These are phyloP conservation scores for Sesamia inferens DNA, from an alignment of 2,888 invertebrate genomes.

Conservation along the genomic window DNA sequence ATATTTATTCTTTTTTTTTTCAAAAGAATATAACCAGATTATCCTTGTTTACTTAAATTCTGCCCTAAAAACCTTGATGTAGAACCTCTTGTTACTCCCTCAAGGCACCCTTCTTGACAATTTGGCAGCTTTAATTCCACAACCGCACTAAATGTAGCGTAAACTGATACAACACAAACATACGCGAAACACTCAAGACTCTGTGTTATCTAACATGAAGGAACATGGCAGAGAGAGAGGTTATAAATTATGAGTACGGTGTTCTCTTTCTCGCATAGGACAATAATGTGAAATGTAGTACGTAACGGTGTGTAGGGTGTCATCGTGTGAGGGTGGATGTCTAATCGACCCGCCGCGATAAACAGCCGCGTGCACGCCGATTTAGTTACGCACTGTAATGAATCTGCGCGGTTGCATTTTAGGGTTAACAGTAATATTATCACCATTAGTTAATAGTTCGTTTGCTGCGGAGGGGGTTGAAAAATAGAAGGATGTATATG, in stretches of 20 bases:
- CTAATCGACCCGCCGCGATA: conserved; percentile 80
- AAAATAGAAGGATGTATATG: conserved; percentile 19
- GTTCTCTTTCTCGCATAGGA: conserved; percentile 69
- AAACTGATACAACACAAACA: conserved; percentile 84
- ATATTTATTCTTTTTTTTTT: too few species aligned
- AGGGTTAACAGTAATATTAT: conserved; percentile 77
- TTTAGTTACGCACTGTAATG: conserved; percentile 84
- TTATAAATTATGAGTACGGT: conserved; percentile 58
- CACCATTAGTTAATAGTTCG: conserved; percentile 74
- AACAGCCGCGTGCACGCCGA: conserved; percentile 81
- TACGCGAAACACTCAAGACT: conserved; percentile 73
- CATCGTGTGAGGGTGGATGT: conserved; percentile 78
- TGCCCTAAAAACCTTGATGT: conserved; percentile 19
- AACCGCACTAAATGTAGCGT: conserved; percentile 79
- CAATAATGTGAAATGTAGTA: conserved; percentile 69
- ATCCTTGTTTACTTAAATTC: conserved; percentile 4
- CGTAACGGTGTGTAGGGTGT: conserved; percentile 57
- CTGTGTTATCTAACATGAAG: conserved; percentile 65
- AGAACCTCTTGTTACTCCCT: conserved; percentile 42
- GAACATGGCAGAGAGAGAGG: conserved; percentile 64
- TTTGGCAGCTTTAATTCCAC: conserved; percentile 71
- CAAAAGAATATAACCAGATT: neutral
- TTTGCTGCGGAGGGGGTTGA: conserved; percentile 53
- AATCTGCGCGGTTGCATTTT: conserved; percentile 82
- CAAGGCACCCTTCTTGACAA: conserved; percentile 66